These are phyloP conservation scores for Pipistrellus pygmaeus DNA, from an alignment of 2,797 vertebrate genomes.

Conservation along the genomic window DNA sequence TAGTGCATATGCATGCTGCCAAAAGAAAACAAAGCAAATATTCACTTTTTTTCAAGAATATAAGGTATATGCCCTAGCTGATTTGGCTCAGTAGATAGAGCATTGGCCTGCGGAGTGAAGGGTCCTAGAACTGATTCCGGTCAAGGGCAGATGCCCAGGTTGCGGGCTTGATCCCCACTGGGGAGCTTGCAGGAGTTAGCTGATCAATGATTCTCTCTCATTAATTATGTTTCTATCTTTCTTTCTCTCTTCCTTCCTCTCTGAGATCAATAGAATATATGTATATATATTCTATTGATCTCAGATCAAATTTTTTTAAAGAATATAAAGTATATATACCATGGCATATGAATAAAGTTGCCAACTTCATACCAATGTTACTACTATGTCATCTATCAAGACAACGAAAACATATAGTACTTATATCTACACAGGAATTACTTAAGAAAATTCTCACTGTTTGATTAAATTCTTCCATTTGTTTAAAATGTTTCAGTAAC, in stretches of 20 bases:
- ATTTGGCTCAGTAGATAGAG: no score
- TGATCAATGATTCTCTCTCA: no score
- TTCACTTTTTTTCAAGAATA: conserved; percentile 1
- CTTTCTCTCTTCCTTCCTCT: no score
- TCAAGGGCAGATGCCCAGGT: no score
- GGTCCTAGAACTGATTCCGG: no score
- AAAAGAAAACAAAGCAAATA: conserved; percentile 69
- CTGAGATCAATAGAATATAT: no score
- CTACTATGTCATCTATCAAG: not conserved
- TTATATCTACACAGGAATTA: not conserved
- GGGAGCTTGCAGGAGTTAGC: no score
- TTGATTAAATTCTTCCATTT: conserved; percentile 43
- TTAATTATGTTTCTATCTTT: no score
- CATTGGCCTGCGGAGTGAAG: no score
- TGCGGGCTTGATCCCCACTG: no score
- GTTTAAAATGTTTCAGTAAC: conserved; percentile 46
- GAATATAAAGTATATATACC: not conserved
- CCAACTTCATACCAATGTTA: conserved; percentile 28
- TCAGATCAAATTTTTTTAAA: not conserved
- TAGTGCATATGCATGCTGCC: conserved; percentile 97
- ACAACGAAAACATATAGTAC: conserved; percentile 41
- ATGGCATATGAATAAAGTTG: not conserved
- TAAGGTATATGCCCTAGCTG: not conserved
- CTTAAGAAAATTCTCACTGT: not conserved
- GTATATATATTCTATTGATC: no score